A percentile compares a stretch with the other conserved stretches of the same genome.
Evolutionary conservation across 2,113 vertebrate genomes (phyloP).

Genomic region (Cheilinus undulatus): DNA sequence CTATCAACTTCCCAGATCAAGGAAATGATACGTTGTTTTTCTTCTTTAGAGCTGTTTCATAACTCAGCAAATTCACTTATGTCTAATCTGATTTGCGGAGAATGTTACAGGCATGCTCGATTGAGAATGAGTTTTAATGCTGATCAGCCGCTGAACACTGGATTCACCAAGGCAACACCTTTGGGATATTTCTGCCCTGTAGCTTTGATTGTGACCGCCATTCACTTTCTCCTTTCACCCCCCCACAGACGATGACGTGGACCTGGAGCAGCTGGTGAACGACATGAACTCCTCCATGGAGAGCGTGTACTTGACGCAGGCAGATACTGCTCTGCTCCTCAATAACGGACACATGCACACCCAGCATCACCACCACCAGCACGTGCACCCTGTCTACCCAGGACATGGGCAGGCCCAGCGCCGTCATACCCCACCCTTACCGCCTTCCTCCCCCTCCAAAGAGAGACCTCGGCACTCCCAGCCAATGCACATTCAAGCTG

Average conservation of each 20-base stretch:
- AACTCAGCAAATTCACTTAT: not conserved
- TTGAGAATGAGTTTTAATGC: constrained; percentile 5
- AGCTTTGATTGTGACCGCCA: not conserved
- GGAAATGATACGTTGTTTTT: not conserved
- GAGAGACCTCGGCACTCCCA: constrained; percentile 90
- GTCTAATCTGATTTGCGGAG: not conserved
- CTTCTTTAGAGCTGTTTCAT: not conserved
- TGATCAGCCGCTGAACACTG: constrained; percentile 5
- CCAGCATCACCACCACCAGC: constrained; percentile 52
- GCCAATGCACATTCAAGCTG: constrained; percentile 92
- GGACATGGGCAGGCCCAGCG: constrained; percentile 48
- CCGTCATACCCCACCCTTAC: constrained; percentile 53
- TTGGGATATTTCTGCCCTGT: constrained; percentile 19
- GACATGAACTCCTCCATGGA: constrained; percentile 95
- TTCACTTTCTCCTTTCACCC: not conserved
- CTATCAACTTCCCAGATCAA: not conserved
- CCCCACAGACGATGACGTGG: constrained; percentile 92
- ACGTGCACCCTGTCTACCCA: constrained; percentile 61
- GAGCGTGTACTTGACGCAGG: constrained; percentile 87
- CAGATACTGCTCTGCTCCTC: constrained; percentile 89
- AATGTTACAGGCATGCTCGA: not conserved
- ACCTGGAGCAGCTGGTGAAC: constrained; percentile 93
- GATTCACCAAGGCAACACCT: constrained; percentile 13
- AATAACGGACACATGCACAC: constrained; percentile 84
- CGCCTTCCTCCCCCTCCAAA: constrained; percentile 60